Evolutionary conservation across 1,140 invertebrate genomes (phyloP).

Genomic region (Coenobita brevimanus): DNA sequence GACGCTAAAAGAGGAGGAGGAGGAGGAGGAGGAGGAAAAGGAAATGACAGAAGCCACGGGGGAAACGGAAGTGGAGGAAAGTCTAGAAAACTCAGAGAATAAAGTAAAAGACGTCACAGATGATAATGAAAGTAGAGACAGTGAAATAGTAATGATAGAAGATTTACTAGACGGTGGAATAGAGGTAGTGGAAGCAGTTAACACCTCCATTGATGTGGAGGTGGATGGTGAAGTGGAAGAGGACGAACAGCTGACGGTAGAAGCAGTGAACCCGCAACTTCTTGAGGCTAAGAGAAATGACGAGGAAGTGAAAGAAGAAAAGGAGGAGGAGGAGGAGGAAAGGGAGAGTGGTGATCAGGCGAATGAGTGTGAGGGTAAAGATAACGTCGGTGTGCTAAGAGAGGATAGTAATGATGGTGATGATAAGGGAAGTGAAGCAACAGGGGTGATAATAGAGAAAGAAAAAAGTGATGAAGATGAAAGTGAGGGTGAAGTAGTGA

Average conservation of each 20-base stretch:
- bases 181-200: not conserved
- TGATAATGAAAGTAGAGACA: not conserved
- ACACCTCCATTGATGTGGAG: not conserved
- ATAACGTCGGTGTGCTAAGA: not conserved
- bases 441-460: not conserved
- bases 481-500: not conserved
- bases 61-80: no score
- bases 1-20: not conserved
- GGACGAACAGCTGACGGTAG: no score
- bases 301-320: not conserved
- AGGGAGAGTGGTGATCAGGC: not conserved
- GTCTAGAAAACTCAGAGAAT: no score
- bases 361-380: no score
- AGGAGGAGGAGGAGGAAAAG: constrained; percentile 20
- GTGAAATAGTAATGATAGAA: not conserved
- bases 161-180: not conserved
- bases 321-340: not conserved
- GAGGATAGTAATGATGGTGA: not conserved
- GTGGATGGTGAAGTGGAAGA: not conserved
- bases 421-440: not conserved
- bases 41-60: constrained; percentile 14
- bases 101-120: no score
- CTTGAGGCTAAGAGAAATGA: no score
- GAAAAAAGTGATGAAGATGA: not conserved
- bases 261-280: no score